Conservation (phyloP, 2,797 vertebrate species). For the Oreonectes daqikongensis region DNA sequence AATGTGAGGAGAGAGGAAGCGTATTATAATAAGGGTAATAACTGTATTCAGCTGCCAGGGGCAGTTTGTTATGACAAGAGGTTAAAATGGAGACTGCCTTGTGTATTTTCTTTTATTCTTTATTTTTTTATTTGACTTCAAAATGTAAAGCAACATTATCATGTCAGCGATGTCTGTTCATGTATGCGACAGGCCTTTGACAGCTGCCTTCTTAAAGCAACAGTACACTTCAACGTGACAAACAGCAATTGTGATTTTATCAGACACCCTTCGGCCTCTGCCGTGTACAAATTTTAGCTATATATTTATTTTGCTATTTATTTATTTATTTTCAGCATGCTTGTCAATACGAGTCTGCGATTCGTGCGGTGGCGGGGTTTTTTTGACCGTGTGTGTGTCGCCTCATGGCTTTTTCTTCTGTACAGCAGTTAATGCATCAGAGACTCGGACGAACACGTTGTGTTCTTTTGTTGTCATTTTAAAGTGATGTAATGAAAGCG, state of each 20-base stretch:
- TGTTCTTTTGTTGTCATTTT: constrained; percentile 80
- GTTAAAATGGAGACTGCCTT: constrained; percentile 49
- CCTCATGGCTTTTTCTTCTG: constrained; percentile 17
- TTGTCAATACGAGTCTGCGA: constrained; percentile 19
- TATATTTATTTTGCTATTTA: constrained; percentile 31
- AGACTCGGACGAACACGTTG: constrained; percentile 66
- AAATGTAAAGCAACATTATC: constrained; percentile 79
- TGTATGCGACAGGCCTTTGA: constrained; percentile 62
- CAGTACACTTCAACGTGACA: constrained; percentile 50
- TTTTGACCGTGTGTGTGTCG: constrained; percentile 49
- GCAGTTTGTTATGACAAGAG: constrained; percentile 56
- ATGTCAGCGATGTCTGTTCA: constrained; percentile 73
- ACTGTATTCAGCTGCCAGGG: constrained; percentile 71
- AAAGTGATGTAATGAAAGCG: constrained; percentile 81
- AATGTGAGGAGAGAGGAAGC: constrained; percentile 46
- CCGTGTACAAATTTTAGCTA: constrained; percentile 24
- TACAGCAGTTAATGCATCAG: constrained; percentile 70
- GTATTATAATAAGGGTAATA: constrained; percentile 65
- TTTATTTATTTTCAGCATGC: constrained; percentile 29
- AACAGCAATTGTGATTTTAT: constrained; percentile 53
- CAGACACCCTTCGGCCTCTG: constrained; percentile 63
- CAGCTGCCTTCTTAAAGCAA: constrained; percentile 60
- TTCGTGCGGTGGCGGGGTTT: background rate
- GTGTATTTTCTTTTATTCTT: background rate
- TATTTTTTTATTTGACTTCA: constrained; percentile 58